Base-by-base conservation (phyloP, 1,140 invertebrate genomes). In the Lucilia sericata region DNA sequence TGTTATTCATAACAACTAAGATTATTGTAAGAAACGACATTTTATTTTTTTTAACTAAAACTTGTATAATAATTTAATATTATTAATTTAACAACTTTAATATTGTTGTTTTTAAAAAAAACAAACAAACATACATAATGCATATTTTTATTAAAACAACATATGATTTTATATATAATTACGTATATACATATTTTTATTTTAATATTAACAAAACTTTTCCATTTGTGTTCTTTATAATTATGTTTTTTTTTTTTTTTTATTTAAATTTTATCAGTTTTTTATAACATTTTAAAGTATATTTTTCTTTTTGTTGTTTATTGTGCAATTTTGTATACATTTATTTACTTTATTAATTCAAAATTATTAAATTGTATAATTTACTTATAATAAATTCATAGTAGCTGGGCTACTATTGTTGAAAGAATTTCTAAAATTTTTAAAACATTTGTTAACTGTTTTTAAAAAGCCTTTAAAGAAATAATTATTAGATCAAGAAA, bases 361-460 rank as follows among this genome's bases (percentile, higher is more conserved):
- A 55, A 42, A 42, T 42, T 55, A 55, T 55, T 55, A 55, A 55
- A 42, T 42, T 42, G 42, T 42, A 42, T 42, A 42, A 42, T 42
- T 42, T 42, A 8, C 7, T 10, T 60, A n/a, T n/a, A 60, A n/a
- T 30, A 30, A 30, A 30, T 60, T 17, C 7, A 60, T 60, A 70
- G 65, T 70, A 70, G 65, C 65, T 70, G 65, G 65, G 65, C 65
- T 70, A 70, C 65, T 21, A 19, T 21, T 70, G 10, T 21, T 70
- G 14, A 70, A 70, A 21, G 65, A 70, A 70, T 70, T 70, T 70
- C 8, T 8, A 70, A 70, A 70, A 70, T 70, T 70, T n/a, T 70
- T 70, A 70, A 70, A 70, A 70, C 5, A 70, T 21, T 21, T 70
- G 19, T 9, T 42, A 8, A 42, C 5, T 42, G 42, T 42, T 42